Evolutionary conservation across 2,888 invertebrate genomes (phyloP).

Genomic region (Hypercompe scribonia): DNA sequence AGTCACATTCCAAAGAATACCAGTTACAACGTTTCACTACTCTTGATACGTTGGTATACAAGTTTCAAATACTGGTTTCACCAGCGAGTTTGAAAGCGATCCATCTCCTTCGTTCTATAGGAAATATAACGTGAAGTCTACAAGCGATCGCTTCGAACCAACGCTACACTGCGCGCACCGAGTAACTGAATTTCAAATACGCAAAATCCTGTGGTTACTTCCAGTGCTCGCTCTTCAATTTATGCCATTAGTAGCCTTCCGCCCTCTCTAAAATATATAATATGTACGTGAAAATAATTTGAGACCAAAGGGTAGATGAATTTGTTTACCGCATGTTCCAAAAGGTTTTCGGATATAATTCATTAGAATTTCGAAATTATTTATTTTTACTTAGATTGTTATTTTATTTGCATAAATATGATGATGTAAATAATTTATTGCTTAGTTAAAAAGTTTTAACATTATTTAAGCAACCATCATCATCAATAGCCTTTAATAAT

Average conservation of each 20-base stretch:
- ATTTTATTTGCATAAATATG: slow-evolving; percentile 34
- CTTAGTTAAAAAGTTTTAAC: not conserved
- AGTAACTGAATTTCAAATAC: slow-evolving; percentile 82
- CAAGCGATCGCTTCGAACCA: slow-evolving; percentile 69
- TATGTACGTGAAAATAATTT: slow-evolving; percentile 65
- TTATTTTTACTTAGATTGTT: slow-evolving; percentile 35
- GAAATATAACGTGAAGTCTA: slow-evolving; percentile 61
- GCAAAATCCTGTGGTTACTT: slow-evolving; percentile 79
- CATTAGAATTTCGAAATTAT: slow-evolving; percentile 39
- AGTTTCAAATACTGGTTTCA: slow-evolving; percentile 68
- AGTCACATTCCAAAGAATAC: slow-evolving; percentile 38
- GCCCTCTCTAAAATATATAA: slow-evolving; percentile 68
- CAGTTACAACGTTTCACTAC: slow-evolving; percentile 51
- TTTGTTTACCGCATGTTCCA: slow-evolving; percentile 60
- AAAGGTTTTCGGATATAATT: slow-evolving; percentile 48
- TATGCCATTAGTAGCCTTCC: slow-evolving; percentile 80
- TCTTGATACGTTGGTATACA: slow-evolving; percentile 63
- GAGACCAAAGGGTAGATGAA: slow-evolving; percentile 63
- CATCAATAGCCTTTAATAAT: too few relatives aligned
- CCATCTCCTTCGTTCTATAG: slow-evolving; percentile 68
- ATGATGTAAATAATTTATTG: slow-evolving; percentile 31
- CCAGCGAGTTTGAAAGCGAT: slow-evolving; percentile 68
- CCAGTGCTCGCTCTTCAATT: slow-evolving; percentile 77
- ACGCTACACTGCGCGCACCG: slow-evolving; percentile 62
- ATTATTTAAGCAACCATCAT: too few relatives aligned